Conservation (phyloP, 92 coral and sea anemone species). For the Zoanthus gigantus region DNA sequence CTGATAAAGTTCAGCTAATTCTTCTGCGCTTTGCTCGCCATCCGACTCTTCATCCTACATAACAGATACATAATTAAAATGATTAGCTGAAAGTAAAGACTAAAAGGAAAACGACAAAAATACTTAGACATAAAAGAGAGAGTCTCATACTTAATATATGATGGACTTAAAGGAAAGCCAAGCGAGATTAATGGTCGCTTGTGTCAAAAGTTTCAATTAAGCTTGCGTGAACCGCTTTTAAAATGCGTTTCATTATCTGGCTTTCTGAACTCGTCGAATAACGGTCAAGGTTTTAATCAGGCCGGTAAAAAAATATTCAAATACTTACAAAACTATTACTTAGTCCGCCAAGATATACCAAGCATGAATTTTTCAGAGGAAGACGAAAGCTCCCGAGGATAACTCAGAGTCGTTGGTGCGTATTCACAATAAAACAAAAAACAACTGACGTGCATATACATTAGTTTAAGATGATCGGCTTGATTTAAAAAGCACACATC, state of each 20-base stretch:
- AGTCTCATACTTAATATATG: too few relatives aligned
- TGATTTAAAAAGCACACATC: background rate
- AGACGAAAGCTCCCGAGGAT: background rate
- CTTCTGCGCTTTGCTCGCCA: slow-evolving; percentile 22
- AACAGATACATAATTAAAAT: background rate
- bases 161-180: too few relatives aligned
- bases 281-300: background rate
- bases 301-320: background rate
- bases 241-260: too few relatives aligned
- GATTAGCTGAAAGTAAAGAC: too few relatives aligned
- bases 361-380: background rate
- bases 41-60: slow-evolving; percentile 47
- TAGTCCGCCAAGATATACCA: too few relatives aligned
- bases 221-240: too few relatives aligned
- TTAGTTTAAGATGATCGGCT: background rate
- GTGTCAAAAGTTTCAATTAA: too few relatives aligned
- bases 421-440: background rate
- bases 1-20: slow-evolving; percentile 22
- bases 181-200: too few relatives aligned
- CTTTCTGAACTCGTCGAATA: too few relatives aligned
- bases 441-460: background rate
- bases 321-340: too few relatives aligned
- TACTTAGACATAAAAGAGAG: too few relatives aligned
- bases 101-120: background rate
- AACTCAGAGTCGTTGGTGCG: background rate